phyloP scores from a whole-genome alignment of 1,140 invertebrate genomes.

The Neoseiulus cucumeris region DNA sequence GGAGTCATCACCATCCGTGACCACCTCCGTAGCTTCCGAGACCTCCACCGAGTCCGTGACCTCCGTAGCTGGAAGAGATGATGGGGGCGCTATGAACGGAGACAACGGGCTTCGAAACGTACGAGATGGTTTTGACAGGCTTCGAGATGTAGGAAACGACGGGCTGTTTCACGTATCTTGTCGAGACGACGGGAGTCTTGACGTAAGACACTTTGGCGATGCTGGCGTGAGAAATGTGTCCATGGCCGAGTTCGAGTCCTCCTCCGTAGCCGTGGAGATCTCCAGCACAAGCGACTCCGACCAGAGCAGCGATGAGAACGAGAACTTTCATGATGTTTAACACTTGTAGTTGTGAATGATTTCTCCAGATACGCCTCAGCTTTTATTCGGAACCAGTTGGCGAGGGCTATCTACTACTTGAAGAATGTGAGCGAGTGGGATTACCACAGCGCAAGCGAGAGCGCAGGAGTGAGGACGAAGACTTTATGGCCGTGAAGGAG shows the following conservation, averaged over 20 bases:
- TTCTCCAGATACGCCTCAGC: no score
- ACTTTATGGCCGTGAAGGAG: no score
- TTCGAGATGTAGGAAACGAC: constrained; percentile 7
- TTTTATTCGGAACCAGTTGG: no score
- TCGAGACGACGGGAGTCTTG: background rate
- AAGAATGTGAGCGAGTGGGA: no score
- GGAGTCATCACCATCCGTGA: background rate
- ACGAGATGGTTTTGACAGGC: constrained; percentile 2
- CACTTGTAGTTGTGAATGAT: no score
- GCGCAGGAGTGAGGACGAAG: no score
- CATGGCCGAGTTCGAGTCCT: background rate
- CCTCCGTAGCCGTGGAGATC: background rate
- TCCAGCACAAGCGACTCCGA: background rate
- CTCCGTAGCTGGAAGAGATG: background rate
- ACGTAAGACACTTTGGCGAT: constrained; percentile 5
- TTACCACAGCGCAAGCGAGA: no score
- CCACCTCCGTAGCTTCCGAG: background rate
- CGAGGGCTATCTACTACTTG: no score
- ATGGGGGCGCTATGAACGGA: background rate
- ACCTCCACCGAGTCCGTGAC: background rate
- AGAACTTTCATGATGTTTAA: background rate
- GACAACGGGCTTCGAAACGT: constrained; percentile 7
- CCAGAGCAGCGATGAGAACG: background rate
- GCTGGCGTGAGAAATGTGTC: background rate
- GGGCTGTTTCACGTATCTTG: background rate